Evolutionary conservation across 2,113 vertebrate genomes (phyloP), one percentile per base, ranked within the genome.

Genomic region (Galeopterus variegatus): DNA sequence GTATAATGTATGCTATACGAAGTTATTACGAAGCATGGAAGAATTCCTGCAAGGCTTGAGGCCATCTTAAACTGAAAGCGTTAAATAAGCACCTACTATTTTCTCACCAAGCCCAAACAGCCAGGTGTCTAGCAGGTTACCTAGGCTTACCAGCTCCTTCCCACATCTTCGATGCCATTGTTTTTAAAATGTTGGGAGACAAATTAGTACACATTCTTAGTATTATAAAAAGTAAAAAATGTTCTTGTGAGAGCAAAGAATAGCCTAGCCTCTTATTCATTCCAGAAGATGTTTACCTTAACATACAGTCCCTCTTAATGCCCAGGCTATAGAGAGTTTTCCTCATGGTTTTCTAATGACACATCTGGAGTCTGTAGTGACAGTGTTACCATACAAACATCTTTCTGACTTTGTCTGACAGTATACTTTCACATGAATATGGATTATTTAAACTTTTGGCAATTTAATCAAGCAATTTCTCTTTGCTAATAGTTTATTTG

Each of bases 401-500:
- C n/a, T 80, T 93, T 94, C 36, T 85, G 24, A 56, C 50, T 76
- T 41, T 41, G 15, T 64, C 58, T 79, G 36, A 9, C 76, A 85
- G 24, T 86, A 69, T 75, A 81, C 69, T 83, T 76, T 69, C 26
- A 91, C 54, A 91, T 8, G 48, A 94, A 91, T 62, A 10, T 50
- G 56, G 23, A 85, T 97, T 88, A 79, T 79, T 90, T 60, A 65
- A 95, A 65, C 88, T 48, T 86, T 94, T 94, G 58, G 67, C 31
- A 88, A 93, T 95, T 93, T 92, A 85, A 26, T 88, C 56, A 89
- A 87, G 26, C 17, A 85, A 77, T 87, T 92, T 93, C 6, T 89
- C 86, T 82, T 86, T 76, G 6, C 28, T 84, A 48, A 62, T 85
- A 70, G 87, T 86, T 19, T 56, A 70, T 72, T 83, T 65, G 19